Evolutionary conservation across 2,888 invertebrate species (phyloP), one percentile per base, ranked within the genome.

Genomic region (Incurvaria masculella): DNA sequence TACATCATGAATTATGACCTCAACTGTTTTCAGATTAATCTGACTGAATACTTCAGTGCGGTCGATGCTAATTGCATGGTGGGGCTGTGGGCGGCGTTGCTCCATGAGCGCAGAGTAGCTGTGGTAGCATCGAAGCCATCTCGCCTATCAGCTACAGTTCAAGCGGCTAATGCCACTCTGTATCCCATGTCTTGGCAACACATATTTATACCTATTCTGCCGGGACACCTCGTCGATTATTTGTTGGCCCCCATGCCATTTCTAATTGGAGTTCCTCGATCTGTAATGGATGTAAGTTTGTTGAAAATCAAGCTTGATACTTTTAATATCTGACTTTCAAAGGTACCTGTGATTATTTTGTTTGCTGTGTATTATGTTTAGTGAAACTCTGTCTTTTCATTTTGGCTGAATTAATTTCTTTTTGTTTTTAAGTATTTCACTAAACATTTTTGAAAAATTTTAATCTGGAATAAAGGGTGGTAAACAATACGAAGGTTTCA

Each of bases 121-220:
- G 90, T 99, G 59, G 94, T 91, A 8, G 97, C 97, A 1, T 86
- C 87, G 53, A 91, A 91, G 63, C 80, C 97, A 53, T 92, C 93
- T 55, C 82, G 94, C 51, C 78, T 99, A 44, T 95, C 95, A 45
- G 94, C 97, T 0, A 92, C 93, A 62, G 91, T 93, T 21, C 95
- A 97, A 69, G 97, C 97, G 14, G 94, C 96, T 17, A 94, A 95
- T 66, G 87, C 92, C 52, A 87, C 98, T 43, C 85, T 99, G 40
- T 97, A 96, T 72, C 98, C 98, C 1, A 97, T 99, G 96, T 89
- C 90, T 57, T 98, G 98, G 98, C 97, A 98, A 72, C 97, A 97
- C 63, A 94, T 98, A 63, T 98, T 93, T 69, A 97, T 98, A 71
- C 97, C 97, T 46, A 90, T 98, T 57, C 75, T 97, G 61, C 97